Conservation (phyloP, 2,113 vertebrate genomes). For the Gymnocephalus cernua region DNA sequence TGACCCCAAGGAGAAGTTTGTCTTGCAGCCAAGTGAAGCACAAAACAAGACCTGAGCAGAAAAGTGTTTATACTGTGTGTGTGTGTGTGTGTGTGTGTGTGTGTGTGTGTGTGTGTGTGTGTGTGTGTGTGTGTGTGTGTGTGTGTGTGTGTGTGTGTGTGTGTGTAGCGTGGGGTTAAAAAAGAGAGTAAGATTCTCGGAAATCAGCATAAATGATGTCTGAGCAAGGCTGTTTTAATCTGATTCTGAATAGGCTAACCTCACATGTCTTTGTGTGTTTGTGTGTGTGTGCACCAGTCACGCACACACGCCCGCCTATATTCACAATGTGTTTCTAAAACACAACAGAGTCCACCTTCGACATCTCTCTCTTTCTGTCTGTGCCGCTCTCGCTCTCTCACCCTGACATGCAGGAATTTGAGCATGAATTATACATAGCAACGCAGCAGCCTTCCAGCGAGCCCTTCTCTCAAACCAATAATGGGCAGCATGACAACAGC, state of each 20-base stretch:
- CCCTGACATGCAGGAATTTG: slow-evolving; percentile 80
- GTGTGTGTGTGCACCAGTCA: slow-evolving; percentile 18
- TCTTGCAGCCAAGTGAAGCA: background rate
- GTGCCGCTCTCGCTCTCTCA: slow-evolving; percentile 33
- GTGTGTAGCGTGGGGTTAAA: background rate
- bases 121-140: slow-evolving; percentile 18
- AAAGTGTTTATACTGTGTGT: too few species aligned
- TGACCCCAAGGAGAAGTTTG: background rate
- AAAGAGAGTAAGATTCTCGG: background rate
- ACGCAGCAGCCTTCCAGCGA: slow-evolving; percentile 75
- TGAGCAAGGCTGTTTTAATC: slow-evolving; percentile 56
- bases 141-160: slow-evolving; percentile 32
- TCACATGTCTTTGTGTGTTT: slow-evolving; percentile 27
- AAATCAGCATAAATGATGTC: slow-evolving; percentile 52
- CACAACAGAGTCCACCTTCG: slow-evolving; percentile 65
- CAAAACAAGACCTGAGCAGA: background rate
- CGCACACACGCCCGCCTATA: slow-evolving; percentile 32
- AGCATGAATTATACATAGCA: slow-evolving; percentile 87
- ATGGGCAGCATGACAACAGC: slow-evolving; percentile 83
- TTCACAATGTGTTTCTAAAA: slow-evolving; percentile 48
- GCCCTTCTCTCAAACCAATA: slow-evolving; percentile 74
- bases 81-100: too few species aligned
- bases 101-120: background rate
- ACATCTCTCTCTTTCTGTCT: slow-evolving; percentile 13
- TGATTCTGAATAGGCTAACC: slow-evolving; percentile 50